Evolutionary conservation across 2,888 invertebrate species (phyloP).

Genomic region (Caenorhabditis japonica): DNA sequence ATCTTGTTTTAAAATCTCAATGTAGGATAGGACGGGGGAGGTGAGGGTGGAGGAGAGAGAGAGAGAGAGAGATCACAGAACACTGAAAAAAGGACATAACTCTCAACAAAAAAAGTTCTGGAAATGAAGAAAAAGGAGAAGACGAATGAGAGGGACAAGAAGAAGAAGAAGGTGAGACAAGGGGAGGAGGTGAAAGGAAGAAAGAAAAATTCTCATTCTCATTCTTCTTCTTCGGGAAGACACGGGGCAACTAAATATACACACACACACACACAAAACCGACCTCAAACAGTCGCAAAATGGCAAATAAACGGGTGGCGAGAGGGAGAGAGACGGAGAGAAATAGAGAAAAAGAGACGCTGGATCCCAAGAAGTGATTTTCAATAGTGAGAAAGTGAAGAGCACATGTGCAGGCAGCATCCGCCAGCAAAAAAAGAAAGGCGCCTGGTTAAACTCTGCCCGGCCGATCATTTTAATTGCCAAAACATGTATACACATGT

Average conservation of each 20-base stretch:
- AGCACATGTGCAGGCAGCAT: slow-evolving; percentile 24
- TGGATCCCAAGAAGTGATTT: slow-evolving; percentile 20
- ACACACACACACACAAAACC: slow-evolving; percentile 19
- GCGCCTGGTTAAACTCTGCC: slow-evolving; percentile 7
- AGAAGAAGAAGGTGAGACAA: background rate
- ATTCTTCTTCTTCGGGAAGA: too few species aligned
- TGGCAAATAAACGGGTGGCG: slow-evolving; percentile 3
- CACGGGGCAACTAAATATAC: slow-evolving; percentile 49
- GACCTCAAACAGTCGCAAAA: slow-evolving; percentile 27
- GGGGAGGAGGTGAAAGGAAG: slow-evolving; percentile 21
- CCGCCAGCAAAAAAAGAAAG: slow-evolving; percentile 10
- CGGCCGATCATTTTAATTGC: slow-evolving; percentile 36
- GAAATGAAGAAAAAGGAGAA: slow-evolving; percentile 8
- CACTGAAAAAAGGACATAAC: background rate
- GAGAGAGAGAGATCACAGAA: background rate
- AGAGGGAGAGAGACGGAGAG: too few species aligned
- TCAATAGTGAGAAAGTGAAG: slow-evolving; percentile 21
- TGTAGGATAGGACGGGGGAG: too few species aligned
- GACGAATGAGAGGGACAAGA: slow-evolving; percentile 6
- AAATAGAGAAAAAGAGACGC: slow-evolving; percentile 4
- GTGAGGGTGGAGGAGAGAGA: slow-evolving; percentile 6
- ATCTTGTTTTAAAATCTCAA: too few species aligned
- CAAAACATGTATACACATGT: slow-evolving; percentile 27
- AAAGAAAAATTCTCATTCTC: too few species aligned
- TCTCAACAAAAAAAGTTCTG: background rate